Conservation (phyloP, 2,797 vertebrate species). For the Phataginus tricuspis region DNA sequence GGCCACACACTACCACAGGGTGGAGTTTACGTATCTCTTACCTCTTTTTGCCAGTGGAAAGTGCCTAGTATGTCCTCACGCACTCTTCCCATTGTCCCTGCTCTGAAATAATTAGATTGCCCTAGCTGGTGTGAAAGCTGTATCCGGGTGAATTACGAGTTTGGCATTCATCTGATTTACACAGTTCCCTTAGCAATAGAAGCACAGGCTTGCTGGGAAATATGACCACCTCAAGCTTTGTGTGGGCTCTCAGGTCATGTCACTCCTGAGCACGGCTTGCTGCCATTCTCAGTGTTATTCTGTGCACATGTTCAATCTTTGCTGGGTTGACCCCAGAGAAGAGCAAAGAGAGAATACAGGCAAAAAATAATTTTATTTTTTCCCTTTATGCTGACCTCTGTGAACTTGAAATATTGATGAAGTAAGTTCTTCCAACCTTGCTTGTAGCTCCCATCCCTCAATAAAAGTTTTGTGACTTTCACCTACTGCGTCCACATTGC, state of each 20-base stretch:
- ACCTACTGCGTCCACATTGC: neutral
- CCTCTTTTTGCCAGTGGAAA: neutral
- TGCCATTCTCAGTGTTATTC: neutral
- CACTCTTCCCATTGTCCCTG: neutral
- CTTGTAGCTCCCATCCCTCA: neutral
- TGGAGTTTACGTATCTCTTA: neutral
- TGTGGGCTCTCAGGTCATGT: neutral
- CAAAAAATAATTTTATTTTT: neutral
- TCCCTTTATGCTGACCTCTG: neutral
- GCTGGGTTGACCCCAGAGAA: neutral
- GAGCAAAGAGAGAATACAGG: neutral
- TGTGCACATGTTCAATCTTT: conserved; percentile 2
- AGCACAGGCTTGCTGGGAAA: neutral
- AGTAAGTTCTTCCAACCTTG: neutral
- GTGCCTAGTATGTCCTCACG: neutral
- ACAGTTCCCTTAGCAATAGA: conserved; percentile 7
- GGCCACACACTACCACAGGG: too few species aligned
- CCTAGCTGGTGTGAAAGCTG: conserved; percentile 24
- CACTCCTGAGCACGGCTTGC: neutral
- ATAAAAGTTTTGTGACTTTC: neutral
- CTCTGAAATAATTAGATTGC: conserved; percentile 68
- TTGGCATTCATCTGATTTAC: conserved; percentile 66
- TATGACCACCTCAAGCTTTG: neutral
- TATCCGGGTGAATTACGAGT: conserved; percentile 50
- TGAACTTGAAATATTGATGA: neutral